Evolutionary conservation across 2,888 invertebrate species (phyloP), one percentile per base, ranked within the genome.

Genomic region (Kryphioiulus occultus): DNA sequence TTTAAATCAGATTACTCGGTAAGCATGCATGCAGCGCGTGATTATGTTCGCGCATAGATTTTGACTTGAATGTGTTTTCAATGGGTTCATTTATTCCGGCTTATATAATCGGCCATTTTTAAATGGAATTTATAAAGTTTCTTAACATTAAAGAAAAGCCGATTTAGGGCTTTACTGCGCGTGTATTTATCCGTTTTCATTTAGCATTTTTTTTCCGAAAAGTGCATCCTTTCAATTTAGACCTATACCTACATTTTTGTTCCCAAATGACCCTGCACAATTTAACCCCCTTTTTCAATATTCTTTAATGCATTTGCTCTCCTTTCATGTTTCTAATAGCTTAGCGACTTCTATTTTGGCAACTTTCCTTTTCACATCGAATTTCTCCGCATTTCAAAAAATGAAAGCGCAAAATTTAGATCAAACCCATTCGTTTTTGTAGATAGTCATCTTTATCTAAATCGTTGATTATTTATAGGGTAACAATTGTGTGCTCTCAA

Each of bases 211-310:
- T 30, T 17, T 12, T 10, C 26, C 30, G 9, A 78, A 78, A 78
- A 78, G 78, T 78, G 78, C 78, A 78, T 78, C 78, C 78, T 78
- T 78, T 78, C 78, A 78, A 30, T 78, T 78, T 30, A 78, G 78
- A 78, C 78, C 78, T 30, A 78, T 78, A 30, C 30, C 30, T 30
- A 26, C 26, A 30, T 78, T 78, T 35, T 78, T 78, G 78, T 78
- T 78, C 78, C 78, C 78, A 78, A 78, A 78, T 78, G 78, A 78
- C 78, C 78, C 78, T 78, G 78, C 78, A 78, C 78, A 78, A 78
- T 78, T 78, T 78, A 78, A 78, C 78, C 78, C 78, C 30, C 78
- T 78, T 78, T 44, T 78, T 78, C 78, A 78, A 78, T 78, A 78
- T 78, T 78, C 78, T 15, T 78, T 78, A 78, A 78, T 78, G 22